These are phyloP conservation scores for Syrmaticus mikado DNA, from an alignment of 2,113 vertebrate genomes.

Conservation along the genomic window DNA sequence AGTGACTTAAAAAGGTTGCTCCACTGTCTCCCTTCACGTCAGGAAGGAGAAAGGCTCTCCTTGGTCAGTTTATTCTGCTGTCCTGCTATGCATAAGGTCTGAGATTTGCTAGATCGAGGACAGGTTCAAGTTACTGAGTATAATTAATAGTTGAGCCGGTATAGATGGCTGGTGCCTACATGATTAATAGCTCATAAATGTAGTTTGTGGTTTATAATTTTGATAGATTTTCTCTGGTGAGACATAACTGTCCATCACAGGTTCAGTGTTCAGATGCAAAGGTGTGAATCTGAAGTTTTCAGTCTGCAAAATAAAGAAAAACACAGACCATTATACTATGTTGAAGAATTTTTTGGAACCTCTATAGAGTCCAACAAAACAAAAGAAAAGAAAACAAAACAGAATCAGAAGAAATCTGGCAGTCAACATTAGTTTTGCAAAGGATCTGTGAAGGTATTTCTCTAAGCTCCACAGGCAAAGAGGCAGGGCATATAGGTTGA, in stretches of 20 bases:
- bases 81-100: neutral
- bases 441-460: neutral
- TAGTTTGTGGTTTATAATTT: neutral
- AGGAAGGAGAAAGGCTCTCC: neutral
- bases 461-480: neutral
- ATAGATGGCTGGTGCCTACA: neutral
- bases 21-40: neutral
- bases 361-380: neutral
- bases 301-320: neutral
- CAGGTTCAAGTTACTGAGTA: neutral
- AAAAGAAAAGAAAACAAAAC: neutral
- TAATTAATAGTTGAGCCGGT: neutral
- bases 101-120: neutral
- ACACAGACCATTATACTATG: neutral
- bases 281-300: neutral
- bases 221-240: neutral
- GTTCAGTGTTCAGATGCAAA: rapidly evolving
- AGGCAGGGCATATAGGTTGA: neutral
- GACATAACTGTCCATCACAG: rapidly evolving
- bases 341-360: neutral
- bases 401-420: neutral
- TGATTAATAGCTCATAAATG: neutral
- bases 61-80: neutral
- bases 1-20: neutral
- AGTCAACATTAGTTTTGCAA: neutral